Evolutionary conservation across 1,140 invertebrate genomes (phyloP).

Genomic region (Heliothis virescens): DNA sequence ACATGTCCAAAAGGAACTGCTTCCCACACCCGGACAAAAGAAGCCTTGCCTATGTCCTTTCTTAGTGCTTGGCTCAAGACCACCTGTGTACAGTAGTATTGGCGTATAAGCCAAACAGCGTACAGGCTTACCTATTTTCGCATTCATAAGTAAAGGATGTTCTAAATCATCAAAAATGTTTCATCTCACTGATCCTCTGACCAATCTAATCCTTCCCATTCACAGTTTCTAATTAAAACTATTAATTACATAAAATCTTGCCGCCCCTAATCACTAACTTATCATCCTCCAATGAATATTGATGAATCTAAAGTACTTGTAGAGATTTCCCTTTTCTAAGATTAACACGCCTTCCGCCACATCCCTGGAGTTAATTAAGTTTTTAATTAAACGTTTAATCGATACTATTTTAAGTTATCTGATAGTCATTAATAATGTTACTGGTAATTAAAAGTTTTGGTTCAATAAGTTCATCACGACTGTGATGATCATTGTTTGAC

Average conservation of each 20-base stretch:
- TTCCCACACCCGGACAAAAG: too few species aligned
- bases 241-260: slow-evolving; percentile 2
- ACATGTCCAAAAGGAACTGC: too few species aligned
- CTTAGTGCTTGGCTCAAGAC: too few species aligned
- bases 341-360: slow-evolving; percentile 21
- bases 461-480: not conserved
- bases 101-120: too few species aligned
- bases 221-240: slow-evolving; percentile 21
- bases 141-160: too few species aligned
- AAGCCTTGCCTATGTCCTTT: too few species aligned
- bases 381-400: slow-evolving; percentile 32
- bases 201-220: not conserved
- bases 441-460: not conserved
- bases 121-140: too few species aligned
- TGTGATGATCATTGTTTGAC: too few species aligned
- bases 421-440: not conserved
- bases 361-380: slow-evolving; percentile 2
- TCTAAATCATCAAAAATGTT: too few species aligned
- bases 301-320: slow-evolving; percentile 4
- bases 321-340: not conserved
- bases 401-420: slow-evolving; percentile 11
- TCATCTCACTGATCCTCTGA: not conserved
- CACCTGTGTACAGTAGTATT: too few species aligned
- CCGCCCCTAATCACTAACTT: slow-evolving; percentile 1
- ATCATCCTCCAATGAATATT: slow-evolving; percentile 28